These are phyloP conservation scores for Neotoma lepida DNA, from an alignment of 2,113 vertebrate genomes.

Conservation along the genomic window DNA sequence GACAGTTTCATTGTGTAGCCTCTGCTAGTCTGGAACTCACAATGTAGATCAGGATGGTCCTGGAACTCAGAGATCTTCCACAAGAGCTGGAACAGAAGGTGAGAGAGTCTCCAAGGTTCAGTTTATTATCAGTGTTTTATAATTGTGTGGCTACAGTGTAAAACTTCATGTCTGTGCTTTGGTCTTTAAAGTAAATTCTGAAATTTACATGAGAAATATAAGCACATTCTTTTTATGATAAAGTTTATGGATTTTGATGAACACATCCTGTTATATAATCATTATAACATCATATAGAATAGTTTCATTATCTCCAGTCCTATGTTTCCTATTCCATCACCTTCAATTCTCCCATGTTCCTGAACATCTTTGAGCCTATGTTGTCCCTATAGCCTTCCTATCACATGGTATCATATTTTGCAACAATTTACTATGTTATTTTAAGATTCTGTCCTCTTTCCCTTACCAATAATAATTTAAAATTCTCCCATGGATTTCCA, in stretches of 20 bases:
- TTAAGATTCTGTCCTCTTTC: background rate
- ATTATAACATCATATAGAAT: background rate
- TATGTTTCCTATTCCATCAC: background rate
- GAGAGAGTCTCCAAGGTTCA: background rate
- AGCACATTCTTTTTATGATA: background rate
- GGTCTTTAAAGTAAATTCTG: background rate
- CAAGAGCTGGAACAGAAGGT: background rate
- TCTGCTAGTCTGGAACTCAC: background rate
- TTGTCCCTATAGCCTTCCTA: background rate
- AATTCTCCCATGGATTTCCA: background rate
- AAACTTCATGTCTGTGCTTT: background rate
- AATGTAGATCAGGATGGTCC: background rate
- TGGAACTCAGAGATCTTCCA: background rate
- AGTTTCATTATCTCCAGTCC: background rate
- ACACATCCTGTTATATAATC: background rate
- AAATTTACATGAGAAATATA: background rate
- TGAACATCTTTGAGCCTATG: background rate
- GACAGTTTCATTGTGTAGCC: background rate
- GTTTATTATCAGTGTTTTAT: background rate
- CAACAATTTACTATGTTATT: background rate
- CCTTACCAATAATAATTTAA: background rate
- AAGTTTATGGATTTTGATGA: background rate
- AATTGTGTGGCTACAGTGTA: background rate
- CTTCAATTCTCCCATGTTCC: background rate
- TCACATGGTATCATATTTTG: background rate